phyloP scores from a whole-genome alignment of 2,888 invertebrate genomes.

The Rhopalosiphum nymphaeae region DNA sequence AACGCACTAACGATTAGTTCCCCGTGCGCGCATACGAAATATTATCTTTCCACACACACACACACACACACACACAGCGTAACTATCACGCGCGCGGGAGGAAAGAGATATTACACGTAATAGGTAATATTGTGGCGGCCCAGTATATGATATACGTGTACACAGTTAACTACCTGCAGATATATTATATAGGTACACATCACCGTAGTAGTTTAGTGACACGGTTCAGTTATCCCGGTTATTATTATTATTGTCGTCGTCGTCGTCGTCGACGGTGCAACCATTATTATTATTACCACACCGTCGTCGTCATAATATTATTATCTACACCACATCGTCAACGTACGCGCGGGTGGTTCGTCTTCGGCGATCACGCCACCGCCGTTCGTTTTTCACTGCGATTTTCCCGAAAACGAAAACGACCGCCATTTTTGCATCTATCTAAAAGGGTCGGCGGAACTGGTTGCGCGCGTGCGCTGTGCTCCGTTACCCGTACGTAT shows the following conservation, averaged over 20 bases:
- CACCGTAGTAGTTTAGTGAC: slow-evolving; percentile 8
- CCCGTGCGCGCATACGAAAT: slow-evolving; percentile 16
- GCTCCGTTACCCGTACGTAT: background rate
- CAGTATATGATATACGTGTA: background rate
- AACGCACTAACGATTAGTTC: slow-evolving; percentile 59
- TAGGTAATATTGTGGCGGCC: background rate
- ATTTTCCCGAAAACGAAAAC: background rate
- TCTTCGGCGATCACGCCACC: background rate
- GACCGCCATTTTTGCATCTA: background rate
- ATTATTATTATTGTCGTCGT: slow-evolving; percentile 13
- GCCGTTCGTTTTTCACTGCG: background rate
- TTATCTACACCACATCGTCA: background rate
- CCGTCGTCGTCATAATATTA: background rate
- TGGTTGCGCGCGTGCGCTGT: background rate
- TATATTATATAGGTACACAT: background rate
- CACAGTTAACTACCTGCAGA: background rate
- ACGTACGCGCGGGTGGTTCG: background rate
- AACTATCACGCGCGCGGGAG: background rate
- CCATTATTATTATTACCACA: slow-evolving; percentile 9
- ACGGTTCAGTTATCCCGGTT: slow-evolving; percentile 49
- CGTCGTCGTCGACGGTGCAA: background rate
- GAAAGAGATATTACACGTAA: slow-evolving; percentile 23
- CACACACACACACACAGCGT: background rate
- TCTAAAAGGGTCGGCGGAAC: background rate
- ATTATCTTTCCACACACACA: background rate